phyloP scores from a whole-genome alignment of 2,888 invertebrate species.

The Abscondita cerata region DNA sequence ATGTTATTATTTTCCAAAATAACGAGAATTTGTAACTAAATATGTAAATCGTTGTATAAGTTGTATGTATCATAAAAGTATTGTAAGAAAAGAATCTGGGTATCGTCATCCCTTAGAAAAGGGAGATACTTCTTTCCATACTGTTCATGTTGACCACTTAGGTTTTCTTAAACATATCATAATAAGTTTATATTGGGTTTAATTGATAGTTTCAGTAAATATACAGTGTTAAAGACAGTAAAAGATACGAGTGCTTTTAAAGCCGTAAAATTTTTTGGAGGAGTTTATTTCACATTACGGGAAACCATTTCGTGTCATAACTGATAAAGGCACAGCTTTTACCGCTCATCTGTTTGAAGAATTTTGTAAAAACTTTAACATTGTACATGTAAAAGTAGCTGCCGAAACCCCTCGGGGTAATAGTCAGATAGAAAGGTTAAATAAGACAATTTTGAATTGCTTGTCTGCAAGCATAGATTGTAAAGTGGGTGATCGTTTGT shows the following conservation, averaged over 20 bases:
- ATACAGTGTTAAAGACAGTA: conserved; percentile 10
- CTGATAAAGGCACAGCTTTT: conserved; percentile 24
- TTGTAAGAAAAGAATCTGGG: conserved; percentile 38
- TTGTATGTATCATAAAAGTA: conserved; percentile 43
- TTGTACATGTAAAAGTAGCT: conserved; percentile 29
- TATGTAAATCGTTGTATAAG: conserved; percentile 43
- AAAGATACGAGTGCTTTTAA: conserved; percentile 10
- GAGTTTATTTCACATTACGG: conserved; percentile 26
- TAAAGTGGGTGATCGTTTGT: not conserved
- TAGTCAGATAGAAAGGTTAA: not conserved
- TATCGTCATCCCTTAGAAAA: conserved; percentile 50
- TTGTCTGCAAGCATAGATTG: too few relatives aligned
- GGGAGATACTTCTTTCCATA: conserved; percentile 51
- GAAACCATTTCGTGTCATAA: conserved; percentile 26
- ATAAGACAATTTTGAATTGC: not conserved
- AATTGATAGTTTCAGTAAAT: conserved; percentile 48
- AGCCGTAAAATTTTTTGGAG: conserved; percentile 8
- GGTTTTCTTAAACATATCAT: conserved; percentile 50
- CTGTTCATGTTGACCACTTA: conserved; percentile 54
- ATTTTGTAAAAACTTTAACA: conserved; percentile 17
- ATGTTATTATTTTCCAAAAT: conserved; percentile 46
- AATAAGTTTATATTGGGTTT: conserved; percentile 49
- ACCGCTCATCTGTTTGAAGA: conserved; percentile 15
- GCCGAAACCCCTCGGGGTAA: conserved; percentile 1
- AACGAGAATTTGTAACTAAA: conserved; percentile 41